Base-by-base conservation (phyloP, 2,113 vertebrate species). In the Ceyx margarethae region DNA sequence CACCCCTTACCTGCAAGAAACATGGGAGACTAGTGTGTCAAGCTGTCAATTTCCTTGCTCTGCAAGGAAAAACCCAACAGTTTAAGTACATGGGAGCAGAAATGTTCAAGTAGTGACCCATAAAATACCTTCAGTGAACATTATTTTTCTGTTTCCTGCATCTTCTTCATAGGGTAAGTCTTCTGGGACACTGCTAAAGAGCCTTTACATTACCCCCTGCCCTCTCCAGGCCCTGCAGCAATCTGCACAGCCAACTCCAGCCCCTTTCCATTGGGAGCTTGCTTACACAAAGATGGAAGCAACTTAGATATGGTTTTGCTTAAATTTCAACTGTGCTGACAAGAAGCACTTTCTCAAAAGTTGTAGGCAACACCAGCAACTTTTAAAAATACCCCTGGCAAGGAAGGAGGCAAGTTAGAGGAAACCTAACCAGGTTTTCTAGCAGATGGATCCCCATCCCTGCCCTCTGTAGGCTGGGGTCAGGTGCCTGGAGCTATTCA, bases 401-500 rank as follows among this genome's bases (percentile, higher is more conserved):
- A 33, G n/a, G 48, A 68, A 60, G 14, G 20, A 71, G 25, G 15
- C 18, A 57, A 62, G 19, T 51, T 51, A 40, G 31, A 10, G 8
- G 11, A 64, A 12, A 19, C 31, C 31, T 23, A 6, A 16, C 6
- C 19, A 33, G 31, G 20, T 64, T 40, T 76, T 33, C 15, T 29
- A 15, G 80, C 25, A 15, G 37, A 31, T 54, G 6, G 17, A 43
- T 37, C 31, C n/a, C 11, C 0, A 1, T 35, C 23, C 43, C n/a
- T 33, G 25, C 46, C 45, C 35, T 33, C n/a, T 15, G 20, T 0
- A 5, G 66, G 42, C 43, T 86, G 61, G 46, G 45, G 9, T 8
- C 1, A 1, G 14, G 19, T 53, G 29, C 20, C 43, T 42, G 40
- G 13, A 25, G 22, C 40, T 0, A 1, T 10, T 29, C 2, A 13